A percentile compares a stretch with the other conserved stretches of the same genome.
Evolutionary conservation across 2,888 invertebrate genomes (phyloP).

Genomic region (Corbicula japonica): DNA sequence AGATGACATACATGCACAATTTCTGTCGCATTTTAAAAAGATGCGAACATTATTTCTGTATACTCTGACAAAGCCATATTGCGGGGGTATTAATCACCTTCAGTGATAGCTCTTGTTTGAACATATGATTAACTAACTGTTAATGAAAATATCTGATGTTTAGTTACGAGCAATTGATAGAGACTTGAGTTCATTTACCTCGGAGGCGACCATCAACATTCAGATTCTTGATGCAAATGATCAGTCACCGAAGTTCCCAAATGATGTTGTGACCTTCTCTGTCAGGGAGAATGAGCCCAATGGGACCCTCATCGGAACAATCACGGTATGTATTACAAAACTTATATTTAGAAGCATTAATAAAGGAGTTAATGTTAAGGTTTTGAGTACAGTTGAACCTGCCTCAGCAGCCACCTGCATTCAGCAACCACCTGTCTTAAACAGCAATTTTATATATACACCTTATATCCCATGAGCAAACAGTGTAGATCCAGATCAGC

Average conservation of each 20-base stretch:
- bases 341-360: neutral
- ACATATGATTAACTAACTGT: neutral
- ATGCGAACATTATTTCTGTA: no score
- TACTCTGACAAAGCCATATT: no score
- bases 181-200: slow-evolving; percentile 17
- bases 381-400: no score
- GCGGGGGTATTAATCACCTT: no score
- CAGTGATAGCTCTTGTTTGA: neutral
- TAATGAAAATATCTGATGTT: slow-evolving; percentile 18
- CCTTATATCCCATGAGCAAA: no score
- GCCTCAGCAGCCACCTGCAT: no score
- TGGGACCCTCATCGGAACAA: slow-evolving; percentile 31
- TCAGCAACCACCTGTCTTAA: no score
- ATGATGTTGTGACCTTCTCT: slow-evolving; percentile 6
- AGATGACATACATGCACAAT: no score
- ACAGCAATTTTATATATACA: no score
- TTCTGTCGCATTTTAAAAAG: no score
- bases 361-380: no score
- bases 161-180: slow-evolving; percentile 62
- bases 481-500: no score
- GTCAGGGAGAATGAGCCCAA: slow-evolving; percentile 46
- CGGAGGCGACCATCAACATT: slow-evolving; percentile 54
- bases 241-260: slow-evolving; percentile 56
- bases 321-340: slow-evolving; percentile 48
- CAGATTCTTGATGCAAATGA: slow-evolving; percentile 22